Evolutionary conservation across 2,797 vertebrate genomes (phyloP), one percentile per base, ranked within the genome.

Genomic region (Chiroxiphia lanceolata): DNA sequence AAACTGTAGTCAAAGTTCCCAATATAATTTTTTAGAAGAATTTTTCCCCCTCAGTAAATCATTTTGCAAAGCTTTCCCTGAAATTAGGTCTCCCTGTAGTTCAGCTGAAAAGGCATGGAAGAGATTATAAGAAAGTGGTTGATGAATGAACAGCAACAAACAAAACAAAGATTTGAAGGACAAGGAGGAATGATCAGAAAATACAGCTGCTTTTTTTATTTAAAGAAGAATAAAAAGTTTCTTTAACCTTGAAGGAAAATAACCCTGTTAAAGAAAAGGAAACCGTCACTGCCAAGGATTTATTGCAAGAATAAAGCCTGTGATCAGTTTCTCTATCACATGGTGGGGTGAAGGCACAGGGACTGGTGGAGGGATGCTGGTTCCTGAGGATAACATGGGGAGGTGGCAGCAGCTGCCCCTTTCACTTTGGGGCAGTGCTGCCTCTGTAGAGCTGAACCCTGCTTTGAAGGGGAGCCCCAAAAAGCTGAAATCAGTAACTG

Each of bases 211-310:
- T 84, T 75, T 20, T 34, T 90, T 86, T 84, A 54, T 75, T 94
- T 90, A 67, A 88, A 87, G 27, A 77, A 87, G n/a, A 93, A 78
- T 50, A 42, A 92, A 82, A 87, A 54, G 29, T 23, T 77, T 36
- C n/a, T 84, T 88, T 76, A 72, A 38, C 42, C 36, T 75, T 61
- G 61, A 60, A 90, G 48, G n/a, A 65, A 95, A 96, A 81, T 38
- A 87, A 92, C 7, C 22, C 17, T 77, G 9, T 31, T 82, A 23
- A 79, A 89, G 26, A 50, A 88, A 67, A 83, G 27, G 23, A 81
- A 84, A 53, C 2, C 4, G 2, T 34, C n/a, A 51, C 17, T 65
- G 26, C 10, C 17, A 25, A 6, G 15, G 15, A 10, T 92, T 38
- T 72, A 54, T 5, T 56, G 15, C 36, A 91, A 83, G 89, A 95